Conservation (phyloP, 2,888 invertebrate species). For the Spilarctia lutea region DNA sequence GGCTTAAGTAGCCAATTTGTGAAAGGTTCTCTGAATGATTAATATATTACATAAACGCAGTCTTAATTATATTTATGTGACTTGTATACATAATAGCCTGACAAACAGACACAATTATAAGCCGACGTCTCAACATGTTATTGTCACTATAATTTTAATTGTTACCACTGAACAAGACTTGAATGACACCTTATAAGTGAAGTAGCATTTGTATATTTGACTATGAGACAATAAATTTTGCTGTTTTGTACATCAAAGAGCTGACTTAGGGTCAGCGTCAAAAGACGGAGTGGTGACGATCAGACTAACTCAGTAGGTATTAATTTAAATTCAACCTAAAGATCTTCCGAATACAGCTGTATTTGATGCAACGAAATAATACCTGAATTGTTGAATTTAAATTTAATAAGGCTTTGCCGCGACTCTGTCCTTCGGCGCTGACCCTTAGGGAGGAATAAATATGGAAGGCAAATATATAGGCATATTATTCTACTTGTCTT, state of each 20-base stretch:
- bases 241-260: neutral
- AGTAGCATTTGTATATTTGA: neutral
- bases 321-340: too few relatives aligned
- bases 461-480: neutral
- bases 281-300: too few relatives aligned
- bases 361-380: too few relatives aligned
- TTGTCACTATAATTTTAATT: neutral
- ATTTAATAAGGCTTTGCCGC: too few relatives aligned
- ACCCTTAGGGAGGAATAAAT: constrained; percentile 8
- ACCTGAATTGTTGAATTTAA: too few relatives aligned
- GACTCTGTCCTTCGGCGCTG: too few relatives aligned
- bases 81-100: neutral
- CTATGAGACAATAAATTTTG: neutral
- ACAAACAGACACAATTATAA: neutral
- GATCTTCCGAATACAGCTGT: too few relatives aligned
- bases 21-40: neutral
- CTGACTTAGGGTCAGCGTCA: neutral
- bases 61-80: neutral
- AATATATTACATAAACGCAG: neutral
- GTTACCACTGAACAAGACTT: neutral
- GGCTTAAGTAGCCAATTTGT: neutral
- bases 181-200: neutral
- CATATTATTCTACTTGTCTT: constrained; percentile 9
- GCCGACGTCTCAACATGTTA: neutral
- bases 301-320: too few relatives aligned